These are phyloP conservation scores for Junco hyemalis DNA, from an alignment of 2,113 vertebrate species.

Conservation along the genomic window DNA sequence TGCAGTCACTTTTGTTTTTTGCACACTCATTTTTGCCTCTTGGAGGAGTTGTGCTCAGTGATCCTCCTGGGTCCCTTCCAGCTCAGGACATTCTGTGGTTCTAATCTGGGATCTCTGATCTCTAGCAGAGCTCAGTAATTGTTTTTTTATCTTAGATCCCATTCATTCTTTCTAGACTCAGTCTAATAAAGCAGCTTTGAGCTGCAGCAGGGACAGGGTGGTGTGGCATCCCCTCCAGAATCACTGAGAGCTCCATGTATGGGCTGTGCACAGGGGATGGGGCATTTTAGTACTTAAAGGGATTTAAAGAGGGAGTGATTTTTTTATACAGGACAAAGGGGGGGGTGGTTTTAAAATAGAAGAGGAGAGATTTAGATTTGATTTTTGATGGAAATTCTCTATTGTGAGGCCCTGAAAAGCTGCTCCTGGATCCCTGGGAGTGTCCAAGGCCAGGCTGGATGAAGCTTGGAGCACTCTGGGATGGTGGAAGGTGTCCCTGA, in stretches of 20 bases:
- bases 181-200: neutral
- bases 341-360: neutral
- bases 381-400: neutral
- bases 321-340: neutral
- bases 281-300: neutral
- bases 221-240: neutral
- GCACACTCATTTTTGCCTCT: neutral
- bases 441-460: neutral
- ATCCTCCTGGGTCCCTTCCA: neutral
- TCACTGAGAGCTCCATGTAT: neutral
- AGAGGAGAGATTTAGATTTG: neutral
- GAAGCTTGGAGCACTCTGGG: neutral
- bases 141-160: neutral
- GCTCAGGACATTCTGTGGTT: neutral
- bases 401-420: neutral
- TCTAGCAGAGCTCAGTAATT: neutral
- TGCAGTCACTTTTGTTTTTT: neutral
- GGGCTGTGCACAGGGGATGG: neutral
- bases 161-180: neutral
- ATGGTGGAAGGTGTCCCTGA: neutral
- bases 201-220: neutral
- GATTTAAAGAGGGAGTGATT: neutral
- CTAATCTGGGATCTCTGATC: neutral
- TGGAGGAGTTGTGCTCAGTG: fast-evolving
- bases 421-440: neutral